phyloP scores from a whole-genome alignment of 2,113 vertebrate genomes.

The cat (Felis catus) region F.catus_Fca126_mat1.0 CM031416.1:132718001-132718500 shows the following conservation, averaged over 20 bases:
- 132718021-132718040: background rate
- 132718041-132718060: too few species aligned
- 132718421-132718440: background rate
- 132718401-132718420: background rate
- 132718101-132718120: too few species aligned
- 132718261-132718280: background rate
- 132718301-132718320: background rate
- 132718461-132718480: background rate
- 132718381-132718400: background rate
- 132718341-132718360: background rate
- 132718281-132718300: background rate
- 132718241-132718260: background rate
- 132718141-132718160: too few species aligned
- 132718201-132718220: too few species aligned
- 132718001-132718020: background rate
- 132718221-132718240: background rate
- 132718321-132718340: background rate
- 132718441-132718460: background rate
- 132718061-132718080: too few species aligned
- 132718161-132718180: too few species aligned
- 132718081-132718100: too few species aligned
- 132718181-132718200: too few species aligned
- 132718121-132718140: too few species aligned
- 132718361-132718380: background rate
- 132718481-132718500: background rate